These are phyloP conservation scores for Podargus strigoides DNA, from an alignment of 2,797 vertebrate genomes.

Conservation along the genomic window DNA sequence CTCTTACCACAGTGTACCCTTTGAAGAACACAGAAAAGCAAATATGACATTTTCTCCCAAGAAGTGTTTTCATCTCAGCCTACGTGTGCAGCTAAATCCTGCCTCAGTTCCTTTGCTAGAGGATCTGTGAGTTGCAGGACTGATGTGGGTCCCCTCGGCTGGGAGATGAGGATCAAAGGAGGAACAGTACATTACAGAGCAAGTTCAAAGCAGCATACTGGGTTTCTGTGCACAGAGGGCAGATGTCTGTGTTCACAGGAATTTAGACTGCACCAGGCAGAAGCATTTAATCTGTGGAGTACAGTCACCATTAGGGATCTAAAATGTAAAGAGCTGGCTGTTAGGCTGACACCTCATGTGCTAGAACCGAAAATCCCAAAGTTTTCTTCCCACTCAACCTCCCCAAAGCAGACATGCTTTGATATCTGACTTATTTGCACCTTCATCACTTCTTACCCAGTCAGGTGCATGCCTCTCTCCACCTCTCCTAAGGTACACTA, in stretches of 20 bases:
- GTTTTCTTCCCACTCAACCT: neutral
- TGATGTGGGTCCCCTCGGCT: neutral
- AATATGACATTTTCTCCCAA: neutral
- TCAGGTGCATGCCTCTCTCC: neutral
- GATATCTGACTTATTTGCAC: neutral
- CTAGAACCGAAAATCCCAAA: neutral
- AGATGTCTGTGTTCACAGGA: neutral
- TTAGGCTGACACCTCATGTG: rapidly evolving
- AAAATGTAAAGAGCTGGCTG: neutral
- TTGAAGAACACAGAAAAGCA: neutral
- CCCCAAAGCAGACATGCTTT: neutral
- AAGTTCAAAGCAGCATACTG: neutral
- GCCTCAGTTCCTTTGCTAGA: neutral
- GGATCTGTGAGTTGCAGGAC: neutral
- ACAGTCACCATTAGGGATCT: neutral
- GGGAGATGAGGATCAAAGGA: neutral
- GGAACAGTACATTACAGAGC: neutral
- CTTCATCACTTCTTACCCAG: neutral
- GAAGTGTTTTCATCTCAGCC: neutral
- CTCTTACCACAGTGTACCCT: rapidly evolving
- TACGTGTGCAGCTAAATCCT: neutral
- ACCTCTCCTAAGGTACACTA: neutral
- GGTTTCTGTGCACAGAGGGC: neutral
- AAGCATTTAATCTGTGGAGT: neutral
- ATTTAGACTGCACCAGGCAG: neutral